These are phyloP conservation scores for Chloroceryle aenea DNA, from an alignment of 2,113 vertebrate genomes.

Conservation along the genomic window DNA sequence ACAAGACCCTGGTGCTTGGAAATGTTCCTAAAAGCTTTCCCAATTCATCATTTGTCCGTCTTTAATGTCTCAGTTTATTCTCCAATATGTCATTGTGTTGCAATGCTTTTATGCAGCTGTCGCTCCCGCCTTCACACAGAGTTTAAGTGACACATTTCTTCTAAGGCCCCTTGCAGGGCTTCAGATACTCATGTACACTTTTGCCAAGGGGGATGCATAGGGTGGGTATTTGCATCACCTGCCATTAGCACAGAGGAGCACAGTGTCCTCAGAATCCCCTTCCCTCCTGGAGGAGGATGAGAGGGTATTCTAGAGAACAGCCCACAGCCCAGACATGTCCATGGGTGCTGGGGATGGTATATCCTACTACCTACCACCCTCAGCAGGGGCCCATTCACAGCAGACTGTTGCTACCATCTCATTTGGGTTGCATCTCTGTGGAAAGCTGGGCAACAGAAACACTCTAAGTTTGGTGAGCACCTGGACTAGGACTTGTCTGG, in stretches of 20 bases:
- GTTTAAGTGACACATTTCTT: background rate
- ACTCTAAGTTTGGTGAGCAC: background rate
- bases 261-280: background rate
- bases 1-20: background rate
- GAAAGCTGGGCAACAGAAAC: background rate
- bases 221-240: background rate
- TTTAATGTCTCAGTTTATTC: background rate
- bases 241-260: background rate
- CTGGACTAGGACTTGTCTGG: background rate
- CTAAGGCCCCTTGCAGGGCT: background rate
- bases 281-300: background rate
- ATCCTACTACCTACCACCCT: background rate
- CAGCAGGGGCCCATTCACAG: background rate
- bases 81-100: background rate
- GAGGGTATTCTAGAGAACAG: background rate
- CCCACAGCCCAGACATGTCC: background rate
- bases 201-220: background rate
- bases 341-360: background rate
- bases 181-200: background rate
- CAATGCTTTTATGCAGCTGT: background rate
- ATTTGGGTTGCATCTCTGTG: background rate
- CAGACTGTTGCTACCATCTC: background rate
- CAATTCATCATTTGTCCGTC: background rate
- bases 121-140: fast-evolving
- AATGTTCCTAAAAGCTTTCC: background rate